These are phyloP conservation scores for Polyommatus iphigenia DNA, from an alignment of 2,888 invertebrate genomes.

Conservation along the genomic window DNA sequence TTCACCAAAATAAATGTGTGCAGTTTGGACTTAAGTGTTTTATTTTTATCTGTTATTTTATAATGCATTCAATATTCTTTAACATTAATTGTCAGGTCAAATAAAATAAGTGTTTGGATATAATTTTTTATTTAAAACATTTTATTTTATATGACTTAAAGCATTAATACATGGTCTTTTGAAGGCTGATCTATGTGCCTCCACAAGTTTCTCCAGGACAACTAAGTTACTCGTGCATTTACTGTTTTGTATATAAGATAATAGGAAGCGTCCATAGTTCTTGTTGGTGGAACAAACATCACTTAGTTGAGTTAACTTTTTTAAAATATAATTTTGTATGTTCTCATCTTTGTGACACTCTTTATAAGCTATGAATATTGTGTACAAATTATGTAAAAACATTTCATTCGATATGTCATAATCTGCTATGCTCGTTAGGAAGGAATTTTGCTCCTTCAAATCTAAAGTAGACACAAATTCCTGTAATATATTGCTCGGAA, in stretches of 20 bases:
- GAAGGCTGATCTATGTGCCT: conserved; percentile 56
- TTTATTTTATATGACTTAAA: conserved; percentile 46
- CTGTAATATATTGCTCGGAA: conserved; percentile 51
- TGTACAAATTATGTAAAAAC: conserved; percentile 53
- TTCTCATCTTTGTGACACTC: conserved; percentile 49
- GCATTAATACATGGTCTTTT: conserved; percentile 55
- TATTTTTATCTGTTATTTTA: conserved; percentile 38
- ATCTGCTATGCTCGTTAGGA: conserved; percentile 47
- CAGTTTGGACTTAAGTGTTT: conserved; percentile 52
- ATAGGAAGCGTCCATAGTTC: conserved; percentile 56
- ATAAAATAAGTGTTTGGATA: not conserved
- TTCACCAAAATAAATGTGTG: conserved; percentile 64
- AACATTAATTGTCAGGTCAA: not conserved
- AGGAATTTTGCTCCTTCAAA: conserved; percentile 41
- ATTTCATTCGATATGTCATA: conserved; percentile 48
- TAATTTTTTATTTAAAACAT: conserved; percentile 18
- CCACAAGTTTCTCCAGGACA: conserved; percentile 50
- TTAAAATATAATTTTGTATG: conserved; percentile 51
- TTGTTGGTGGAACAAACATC: conserved; percentile 49
- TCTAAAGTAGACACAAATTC: conserved; percentile 52
- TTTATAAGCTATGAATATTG: conserved; percentile 56
- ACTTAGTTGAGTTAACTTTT: conserved; percentile 45
- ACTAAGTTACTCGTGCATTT: conserved; percentile 41
- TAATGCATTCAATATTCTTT: not conserved
- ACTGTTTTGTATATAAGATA: conserved; percentile 53